These are phyloP conservation scores for Xanthia icteritia DNA, from an alignment of 2,888 invertebrate genomes.

Conservation along the genomic window DNA sequence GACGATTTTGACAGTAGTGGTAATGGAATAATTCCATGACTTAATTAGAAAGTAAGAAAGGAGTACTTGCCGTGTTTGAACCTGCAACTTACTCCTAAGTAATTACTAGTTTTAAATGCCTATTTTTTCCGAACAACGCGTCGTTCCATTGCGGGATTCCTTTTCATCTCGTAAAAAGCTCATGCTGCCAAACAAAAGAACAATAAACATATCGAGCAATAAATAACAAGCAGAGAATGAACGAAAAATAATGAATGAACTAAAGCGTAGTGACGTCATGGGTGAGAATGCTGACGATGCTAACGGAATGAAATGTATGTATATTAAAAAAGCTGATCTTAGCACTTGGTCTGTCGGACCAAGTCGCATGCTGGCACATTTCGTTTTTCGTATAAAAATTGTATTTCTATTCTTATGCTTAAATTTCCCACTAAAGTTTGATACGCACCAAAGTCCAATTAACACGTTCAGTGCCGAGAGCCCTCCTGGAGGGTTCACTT, in stretches of 20 bases:
- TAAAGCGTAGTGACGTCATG: slow-evolving; percentile 51
- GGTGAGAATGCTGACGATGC: slow-evolving; percentile 30
- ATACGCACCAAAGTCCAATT: not conserved
- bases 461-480: too few species aligned
- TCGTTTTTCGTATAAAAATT: slow-evolving; percentile 25
- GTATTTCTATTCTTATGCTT: slow-evolving; percentile 5
- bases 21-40: not conserved
- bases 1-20: not conserved
- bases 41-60: not conserved
- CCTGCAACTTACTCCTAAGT: not conserved
- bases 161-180: slow-evolving; percentile 29
- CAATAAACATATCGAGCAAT: slow-evolving; percentile 43
- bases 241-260: slow-evolving; percentile 49
- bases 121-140: not conserved
- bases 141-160: not conserved
- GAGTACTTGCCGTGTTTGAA: not conserved
- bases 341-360: slow-evolving; percentile 17
- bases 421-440: not conserved
- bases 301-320: slow-evolving; percentile 51
- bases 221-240: slow-evolving; percentile 53
- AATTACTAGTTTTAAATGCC: not conserved
- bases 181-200: slow-evolving; percentile 31
- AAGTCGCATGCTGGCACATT: slow-evolving; percentile 5
- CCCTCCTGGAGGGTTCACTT: too few species aligned
- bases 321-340: slow-evolving; percentile 32